Evolutionary conservation across 2,888 invertebrate genomes (phyloP).

Genomic region (Chloroclysta siterata): DNA sequence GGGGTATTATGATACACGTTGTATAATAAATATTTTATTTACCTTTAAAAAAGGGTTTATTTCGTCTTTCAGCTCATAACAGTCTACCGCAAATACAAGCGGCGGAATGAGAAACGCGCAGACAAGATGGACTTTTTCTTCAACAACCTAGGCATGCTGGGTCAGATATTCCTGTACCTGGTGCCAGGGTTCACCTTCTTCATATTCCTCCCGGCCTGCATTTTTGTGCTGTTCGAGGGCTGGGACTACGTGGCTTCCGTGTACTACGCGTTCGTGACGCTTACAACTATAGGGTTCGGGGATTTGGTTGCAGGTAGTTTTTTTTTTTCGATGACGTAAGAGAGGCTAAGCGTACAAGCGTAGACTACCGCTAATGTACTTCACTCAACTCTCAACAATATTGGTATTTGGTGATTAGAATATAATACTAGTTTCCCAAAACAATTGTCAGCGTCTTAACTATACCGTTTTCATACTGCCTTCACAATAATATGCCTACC

Average conservation of each 20-base stretch:
- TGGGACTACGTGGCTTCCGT: conserved; percentile 94
- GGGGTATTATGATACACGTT: no score
- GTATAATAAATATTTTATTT: background rate
- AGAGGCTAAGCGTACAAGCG: no score
- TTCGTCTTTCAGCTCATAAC: conserved; percentile 87
- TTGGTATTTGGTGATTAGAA: no score
- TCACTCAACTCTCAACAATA: no score
- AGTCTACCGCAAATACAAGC: conserved; percentile 92
- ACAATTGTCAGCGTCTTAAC: no score
- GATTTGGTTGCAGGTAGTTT: conserved; percentile 93
- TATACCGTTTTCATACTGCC: no score
- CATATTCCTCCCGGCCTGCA: conserved; percentile 93
- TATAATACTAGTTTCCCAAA: no score
- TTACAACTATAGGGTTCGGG: conserved; percentile 96
- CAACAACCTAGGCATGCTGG: conserved; percentile 88
- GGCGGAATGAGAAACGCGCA: conserved; percentile 85
- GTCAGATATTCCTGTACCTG: conserved; percentile 93
- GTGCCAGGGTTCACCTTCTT: conserved; percentile 95
- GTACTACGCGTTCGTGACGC: conserved; percentile 94
- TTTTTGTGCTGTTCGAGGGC: conserved; percentile 93
- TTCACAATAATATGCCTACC: no score
- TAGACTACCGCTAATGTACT: no score
- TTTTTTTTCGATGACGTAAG: no score
- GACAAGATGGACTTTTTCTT: conserved; percentile 87
- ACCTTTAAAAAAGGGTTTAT: background rate